Percentiles rank a stretch among this genome's conserved stretches.
Evolutionary conservation across 2,113 vertebrate species (phyloP).

Genomic region (Prietella phreatophila): DNA sequence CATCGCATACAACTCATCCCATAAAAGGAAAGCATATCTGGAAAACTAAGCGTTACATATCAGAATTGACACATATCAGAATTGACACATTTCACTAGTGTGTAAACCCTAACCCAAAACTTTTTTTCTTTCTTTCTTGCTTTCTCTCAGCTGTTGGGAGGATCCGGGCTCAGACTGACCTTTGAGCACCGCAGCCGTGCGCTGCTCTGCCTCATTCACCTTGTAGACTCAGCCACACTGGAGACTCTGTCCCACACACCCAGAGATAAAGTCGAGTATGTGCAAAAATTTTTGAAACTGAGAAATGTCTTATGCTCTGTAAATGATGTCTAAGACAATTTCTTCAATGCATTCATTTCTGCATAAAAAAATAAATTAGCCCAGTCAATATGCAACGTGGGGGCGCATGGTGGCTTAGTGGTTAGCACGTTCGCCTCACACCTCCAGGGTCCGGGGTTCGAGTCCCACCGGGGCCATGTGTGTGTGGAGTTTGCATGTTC

Average conservation of each 20-base stretch:
- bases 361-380: not conserved
- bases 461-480: no score
- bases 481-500: no score
- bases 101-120: no score
- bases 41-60: no score
- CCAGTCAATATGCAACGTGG: not conserved
- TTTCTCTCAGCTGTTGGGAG: conserved; percentile 74
- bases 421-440: no score
- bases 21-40: not conserved
- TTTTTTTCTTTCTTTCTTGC: no score
- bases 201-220: conserved; percentile 84
- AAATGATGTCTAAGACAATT: not conserved
- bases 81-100: no score
- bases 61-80: no score
- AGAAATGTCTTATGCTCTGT: not conserved
- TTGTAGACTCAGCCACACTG: conserved; percentile 79
- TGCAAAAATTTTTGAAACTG: not conserved
- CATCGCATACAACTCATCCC: not conserved
- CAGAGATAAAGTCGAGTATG: conserved; percentile 81
- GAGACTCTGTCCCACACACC: conserved; percentile 83
- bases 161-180: conserved; percentile 75
- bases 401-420: no score
- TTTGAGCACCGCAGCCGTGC: conserved; percentile 84
- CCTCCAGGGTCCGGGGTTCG: no score
- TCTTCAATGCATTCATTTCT: not conserved